Base-by-base conservation (phyloP, 2,113 vertebrate genomes). In the Hippocampus barbouri region DNA sequence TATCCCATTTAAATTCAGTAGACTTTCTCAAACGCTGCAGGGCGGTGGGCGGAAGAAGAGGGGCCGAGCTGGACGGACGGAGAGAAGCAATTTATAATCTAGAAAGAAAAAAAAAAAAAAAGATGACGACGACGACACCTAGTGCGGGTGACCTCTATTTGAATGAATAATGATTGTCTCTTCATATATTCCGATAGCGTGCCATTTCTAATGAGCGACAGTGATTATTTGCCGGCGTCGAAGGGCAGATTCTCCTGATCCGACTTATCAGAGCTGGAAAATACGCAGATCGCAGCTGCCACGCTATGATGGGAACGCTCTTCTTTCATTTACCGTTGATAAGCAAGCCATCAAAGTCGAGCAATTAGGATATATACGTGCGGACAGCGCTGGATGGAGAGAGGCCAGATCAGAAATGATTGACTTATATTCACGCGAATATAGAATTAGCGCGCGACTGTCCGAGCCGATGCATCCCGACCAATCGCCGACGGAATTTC, bases 1-100 rank as follows among this genome's bases (percentile, higher is more conserved):
- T 90, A 90, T 86, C 82, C 88, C 81, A 92, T 92, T 92, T 91
- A 91, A 91, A 92, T 93, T 89, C 86, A 85, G 87, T 85, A 80
- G 82, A 81, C 86, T 90, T 88, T 80, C 80, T 86, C 79, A 86
- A 83, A 87, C 71, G 70, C 79, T 72, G 70, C 82, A 79, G 84
- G 79, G 78, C n/a, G 75, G 81, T 62, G 84, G 85, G 80, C 27
- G 86, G 83, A 85, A 69, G 72, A 67, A 67, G 76, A 74, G 72
- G 69, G 66, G 73, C 69, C 45, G 61, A 54, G 71, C 70, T 9
- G 79, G 43, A 76, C 34, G 25, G 79, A 79, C 60, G 43, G 72
- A 73, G 64, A 67, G 49, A 76, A 77, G 83, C 78, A 84, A 89
- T 89, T 87, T 87, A 83, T 77, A 86, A 85, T 86, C 83, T 62